Evolutionary conservation across 2,113 vertebrate species (phyloP).

Genomic region (Xenopus borealis): DNA sequence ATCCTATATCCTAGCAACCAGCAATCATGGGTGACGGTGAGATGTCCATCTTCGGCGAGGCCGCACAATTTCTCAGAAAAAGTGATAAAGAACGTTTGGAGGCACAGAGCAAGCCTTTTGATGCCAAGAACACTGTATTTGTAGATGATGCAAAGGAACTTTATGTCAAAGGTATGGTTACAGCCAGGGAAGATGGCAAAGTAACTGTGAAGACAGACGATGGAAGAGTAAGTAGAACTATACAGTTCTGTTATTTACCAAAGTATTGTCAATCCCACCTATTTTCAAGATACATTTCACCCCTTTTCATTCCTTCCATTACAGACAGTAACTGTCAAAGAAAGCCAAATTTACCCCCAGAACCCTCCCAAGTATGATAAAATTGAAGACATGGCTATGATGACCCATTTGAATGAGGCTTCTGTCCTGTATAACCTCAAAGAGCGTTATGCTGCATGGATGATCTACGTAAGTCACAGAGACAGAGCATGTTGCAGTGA

Average conservation of each 20-base stretch:
- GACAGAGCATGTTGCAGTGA: neutral
- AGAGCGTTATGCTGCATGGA: conserved; percentile 69
- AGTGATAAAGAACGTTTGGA: conserved; percentile 72
- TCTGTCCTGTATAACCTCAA: conserved; percentile 50
- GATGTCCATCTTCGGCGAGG: conserved; percentile 68
- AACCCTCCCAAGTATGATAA: conserved; percentile 61
- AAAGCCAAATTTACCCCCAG: conserved; percentile 72
- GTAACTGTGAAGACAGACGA: conserved; percentile 77
- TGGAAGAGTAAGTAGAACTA: conserved; percentile 64
- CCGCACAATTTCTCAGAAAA: conserved; percentile 69
- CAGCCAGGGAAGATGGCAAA: conserved; percentile 76
- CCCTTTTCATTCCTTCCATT: neutral
- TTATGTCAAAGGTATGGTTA: conserved; percentile 81
- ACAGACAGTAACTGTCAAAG: conserved; percentile 74
- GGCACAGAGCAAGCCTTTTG: conserved; percentile 77
- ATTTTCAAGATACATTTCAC: neutral
- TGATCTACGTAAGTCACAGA: conserved; percentile 67
- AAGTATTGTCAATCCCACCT: conserved; percentile 49
- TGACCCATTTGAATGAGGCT: conserved; percentile 48
- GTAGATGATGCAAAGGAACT: conserved; percentile 72
- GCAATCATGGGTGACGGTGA: conserved; percentile 57
- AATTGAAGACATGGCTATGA: conserved; percentile 51
- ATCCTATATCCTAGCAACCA: conserved; percentile 35
- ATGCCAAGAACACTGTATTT: conserved; percentile 81
- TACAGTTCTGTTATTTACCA: conserved; percentile 63